Evolutionary conservation across 2,888 invertebrate species (phyloP).

Genomic region (Nebria salina): DNA sequence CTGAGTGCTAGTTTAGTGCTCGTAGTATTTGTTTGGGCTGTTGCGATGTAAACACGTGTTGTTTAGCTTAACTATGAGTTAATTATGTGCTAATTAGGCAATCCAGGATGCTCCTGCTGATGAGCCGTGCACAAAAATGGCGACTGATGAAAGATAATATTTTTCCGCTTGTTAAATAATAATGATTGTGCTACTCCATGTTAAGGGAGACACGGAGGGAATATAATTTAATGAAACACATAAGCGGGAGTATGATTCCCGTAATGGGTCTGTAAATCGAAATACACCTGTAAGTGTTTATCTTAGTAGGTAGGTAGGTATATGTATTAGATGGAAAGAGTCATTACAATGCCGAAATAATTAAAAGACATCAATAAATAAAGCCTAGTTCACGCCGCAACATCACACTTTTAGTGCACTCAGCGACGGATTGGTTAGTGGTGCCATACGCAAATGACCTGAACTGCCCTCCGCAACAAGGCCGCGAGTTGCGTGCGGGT

Average conservation of each 20-base stretch:
- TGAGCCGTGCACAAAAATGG: constrained; percentile 12
- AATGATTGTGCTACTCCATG: too few species aligned
- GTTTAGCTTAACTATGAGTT: constrained; percentile 30
- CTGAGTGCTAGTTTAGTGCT: too few species aligned
- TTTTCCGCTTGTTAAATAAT: too few species aligned
- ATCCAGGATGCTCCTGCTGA: constrained; percentile 33
- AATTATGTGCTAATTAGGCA: constrained; percentile 44
- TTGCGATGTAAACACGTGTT: constrained; percentile 27
- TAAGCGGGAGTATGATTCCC: too few species aligned
- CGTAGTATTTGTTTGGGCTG: not conserved
- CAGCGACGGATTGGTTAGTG: constrained; percentile 28
- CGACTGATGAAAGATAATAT: not conserved
- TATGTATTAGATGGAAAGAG: not conserved
- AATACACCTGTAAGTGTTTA: too few species aligned
- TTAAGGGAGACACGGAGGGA: too few species aligned
- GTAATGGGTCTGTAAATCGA: too few species aligned
- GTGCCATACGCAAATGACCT: constrained; percentile 6
- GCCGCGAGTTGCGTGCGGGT: constrained; percentile 9
- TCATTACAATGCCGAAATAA: not conserved
- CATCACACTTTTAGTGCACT: not conserved
- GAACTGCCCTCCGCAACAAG: constrained; percentile 11
- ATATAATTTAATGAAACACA: too few species aligned
- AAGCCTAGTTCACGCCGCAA: not conserved
- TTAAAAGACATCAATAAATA: not conserved
- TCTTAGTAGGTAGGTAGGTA: too few species aligned